Conservation (phyloP, 2,888 invertebrate species). For the Drosophila picticornis region DNA sequence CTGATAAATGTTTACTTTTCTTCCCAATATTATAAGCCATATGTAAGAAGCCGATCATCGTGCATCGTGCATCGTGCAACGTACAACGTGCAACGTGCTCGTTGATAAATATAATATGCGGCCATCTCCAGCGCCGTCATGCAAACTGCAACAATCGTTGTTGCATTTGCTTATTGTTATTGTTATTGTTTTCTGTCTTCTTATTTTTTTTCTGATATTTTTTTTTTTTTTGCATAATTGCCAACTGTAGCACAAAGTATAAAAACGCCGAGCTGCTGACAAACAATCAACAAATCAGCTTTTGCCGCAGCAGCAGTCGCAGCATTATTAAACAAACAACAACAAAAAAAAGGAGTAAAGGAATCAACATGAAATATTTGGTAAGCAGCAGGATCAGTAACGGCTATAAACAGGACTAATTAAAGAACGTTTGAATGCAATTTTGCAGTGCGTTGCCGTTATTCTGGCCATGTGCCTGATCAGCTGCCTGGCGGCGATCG, state of each 20-base stretch:
- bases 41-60: not conserved
- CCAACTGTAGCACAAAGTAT: slow-evolving; percentile 75
- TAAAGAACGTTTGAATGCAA: not conserved
- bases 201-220: not conserved
- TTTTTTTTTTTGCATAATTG: slow-evolving; percentile 67
- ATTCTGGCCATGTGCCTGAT: slow-evolving; percentile 55
- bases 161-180: slow-evolving; percentile 24
- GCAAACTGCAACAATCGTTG: slow-evolving; percentile 46
- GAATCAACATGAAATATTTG: slow-evolving; percentile 69
- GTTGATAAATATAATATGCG: not conserved
- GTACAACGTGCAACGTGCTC: not conserved
- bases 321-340: slow-evolving; percentile 10
- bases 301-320: slow-evolving; percentile 35
- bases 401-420: slow-evolving; percentile 1
- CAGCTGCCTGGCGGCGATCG: slow-evolving; percentile 60
- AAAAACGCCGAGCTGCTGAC: slow-evolving; percentile 52
- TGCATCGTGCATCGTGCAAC: not conserved
- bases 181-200: slow-evolving; percentile 29
- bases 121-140: slow-evolving; percentile 26
- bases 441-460: slow-evolving; percentile 53
- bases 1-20: not conserved
- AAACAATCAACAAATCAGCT: slow-evolving; percentile 57
- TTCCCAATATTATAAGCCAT: not conserved
- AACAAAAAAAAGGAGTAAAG: not conserved
- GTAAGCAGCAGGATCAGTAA: slow-evolving; percentile 50